Evolutionary conservation across 2,113 vertebrate species (phyloP).

Genomic region (Percina caprodes): DNA sequence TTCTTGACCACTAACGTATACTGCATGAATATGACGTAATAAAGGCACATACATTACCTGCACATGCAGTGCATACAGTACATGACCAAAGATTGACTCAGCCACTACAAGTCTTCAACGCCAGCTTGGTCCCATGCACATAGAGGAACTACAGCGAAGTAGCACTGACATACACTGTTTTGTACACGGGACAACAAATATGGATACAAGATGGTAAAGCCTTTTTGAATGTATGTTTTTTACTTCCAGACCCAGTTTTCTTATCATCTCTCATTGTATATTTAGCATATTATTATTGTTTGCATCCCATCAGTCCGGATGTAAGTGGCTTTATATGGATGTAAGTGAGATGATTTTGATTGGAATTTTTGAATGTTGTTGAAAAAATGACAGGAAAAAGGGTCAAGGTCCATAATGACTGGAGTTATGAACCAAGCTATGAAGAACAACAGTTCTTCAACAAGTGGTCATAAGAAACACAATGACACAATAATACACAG

Average conservation of each 20-base stretch:
- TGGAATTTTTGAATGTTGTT: neutral
- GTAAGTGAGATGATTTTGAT: neutral
- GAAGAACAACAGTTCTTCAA: neutral
- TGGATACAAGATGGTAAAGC: constrained; percentile 7
- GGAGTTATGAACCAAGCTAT: constrained; percentile 9
- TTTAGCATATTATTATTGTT: neutral
- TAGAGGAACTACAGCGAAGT: constrained; percentile 28
- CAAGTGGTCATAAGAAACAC: neutral
- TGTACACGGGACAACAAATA: neutral
- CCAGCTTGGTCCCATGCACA: constrained; percentile 49
- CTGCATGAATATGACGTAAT: neutral
- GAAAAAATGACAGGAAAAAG: constrained; percentile 27
- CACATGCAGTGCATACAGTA: constrained; percentile 54
- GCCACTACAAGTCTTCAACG: constrained; percentile 22
- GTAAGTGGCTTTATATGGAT: neutral
- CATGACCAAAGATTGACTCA: constrained; percentile 39
- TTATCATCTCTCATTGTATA: neutral
- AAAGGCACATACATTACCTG: constrained; percentile 28
- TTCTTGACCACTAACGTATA: neutral
- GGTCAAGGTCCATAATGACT: neutral
- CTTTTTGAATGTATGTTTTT: neutral
- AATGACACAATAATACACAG: neutral
- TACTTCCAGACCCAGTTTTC: constrained; percentile 51
- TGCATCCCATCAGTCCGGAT: neutral
- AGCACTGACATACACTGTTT: constrained; percentile 6